phyloP scores from a whole-genome alignment of 2,797 vertebrate genomes.

The Arrhamphus sclerolepis region DNA sequence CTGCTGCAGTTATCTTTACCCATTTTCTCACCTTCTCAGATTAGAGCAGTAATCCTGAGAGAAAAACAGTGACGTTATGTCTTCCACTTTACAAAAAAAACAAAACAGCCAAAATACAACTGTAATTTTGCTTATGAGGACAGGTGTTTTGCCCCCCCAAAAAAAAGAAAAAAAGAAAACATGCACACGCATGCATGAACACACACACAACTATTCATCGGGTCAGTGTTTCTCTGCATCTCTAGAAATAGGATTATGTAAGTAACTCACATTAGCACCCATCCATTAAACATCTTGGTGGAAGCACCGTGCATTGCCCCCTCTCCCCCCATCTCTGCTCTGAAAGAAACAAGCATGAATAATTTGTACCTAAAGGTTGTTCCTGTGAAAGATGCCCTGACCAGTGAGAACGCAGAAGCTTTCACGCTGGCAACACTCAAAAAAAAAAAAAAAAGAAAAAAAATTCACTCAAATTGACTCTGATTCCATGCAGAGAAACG shows the following conservation, averaged over 20 bases:
- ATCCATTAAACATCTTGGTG: slow-evolving; percentile 46
- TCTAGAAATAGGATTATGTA: slow-evolving; percentile 70
- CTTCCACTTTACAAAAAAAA: too few relatives aligned
- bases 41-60: too few relatives aligned
- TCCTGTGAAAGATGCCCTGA: slow-evolving; percentile 61
- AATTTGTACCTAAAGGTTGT: slow-evolving; percentile 66
- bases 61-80: too few relatives aligned
- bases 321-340: slow-evolving; percentile 16
- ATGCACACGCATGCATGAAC: too few relatives aligned
- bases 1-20: too few relatives aligned
- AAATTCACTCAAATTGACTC: slow-evolving; percentile 14
- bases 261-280: slow-evolving; percentile 59
- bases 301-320: slow-evolving; percentile 35
- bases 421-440: slow-evolving; percentile 52
- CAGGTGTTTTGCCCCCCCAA: too few relatives aligned
- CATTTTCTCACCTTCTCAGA: too few relatives aligned
- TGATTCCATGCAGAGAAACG: slow-evolving; percentile 11
- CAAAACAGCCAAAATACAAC: too few relatives aligned
- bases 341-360: slow-evolving; percentile 71
- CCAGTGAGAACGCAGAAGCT: slow-evolving; percentile 56
- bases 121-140: too few relatives aligned
- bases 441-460: slow-evolving; percentile 5
- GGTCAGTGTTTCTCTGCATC: slow-evolving; percentile 52
- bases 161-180: too few relatives aligned
- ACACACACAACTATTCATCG: slow-evolving; percentile 1